Conservation (phyloP, 2,888 invertebrate genomes). For the Pyralis farinalis region DNA sequence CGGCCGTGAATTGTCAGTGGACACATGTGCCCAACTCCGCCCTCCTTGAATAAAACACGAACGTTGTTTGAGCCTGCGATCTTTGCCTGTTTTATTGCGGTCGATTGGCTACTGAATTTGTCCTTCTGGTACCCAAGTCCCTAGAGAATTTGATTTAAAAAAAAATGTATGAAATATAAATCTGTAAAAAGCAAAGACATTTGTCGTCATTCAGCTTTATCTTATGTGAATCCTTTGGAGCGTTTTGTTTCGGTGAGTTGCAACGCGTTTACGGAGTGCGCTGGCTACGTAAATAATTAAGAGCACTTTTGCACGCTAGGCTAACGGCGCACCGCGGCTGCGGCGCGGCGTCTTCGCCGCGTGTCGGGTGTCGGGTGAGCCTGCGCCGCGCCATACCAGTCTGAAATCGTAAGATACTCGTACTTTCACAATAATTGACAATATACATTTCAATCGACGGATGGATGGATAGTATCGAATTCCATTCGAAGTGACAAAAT, state of each 20-base stretch:
- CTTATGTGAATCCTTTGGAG: constrained; percentile 17
- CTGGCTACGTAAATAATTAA: constrained; percentile 67
- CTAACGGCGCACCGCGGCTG: constrained; percentile 15
- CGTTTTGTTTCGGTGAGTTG: constrained; percentile 32
- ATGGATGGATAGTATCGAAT: too few species aligned
- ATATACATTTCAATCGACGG: too few species aligned
- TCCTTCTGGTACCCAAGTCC: constrained; percentile 29
- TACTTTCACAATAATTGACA: too few species aligned
- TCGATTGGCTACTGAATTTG: constrained; percentile 54
- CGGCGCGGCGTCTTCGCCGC: background rate
- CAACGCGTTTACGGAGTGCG: constrained; percentile 45
- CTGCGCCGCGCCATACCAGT: too few species aligned
- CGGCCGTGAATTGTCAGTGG: constrained; percentile 50
- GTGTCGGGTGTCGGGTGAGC: too few species aligned
- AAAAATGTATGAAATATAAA: constrained; percentile 20
- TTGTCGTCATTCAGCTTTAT: constrained; percentile 7
- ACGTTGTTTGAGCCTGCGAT: constrained; percentile 50
- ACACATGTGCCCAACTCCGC: constrained; percentile 55
- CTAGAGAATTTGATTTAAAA: constrained; percentile 33
- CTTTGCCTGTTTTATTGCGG: constrained; percentile 60
- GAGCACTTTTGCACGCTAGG: constrained; percentile 53
- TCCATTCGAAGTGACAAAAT: too few species aligned
- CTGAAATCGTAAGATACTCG: too few species aligned
- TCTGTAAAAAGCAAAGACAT: too few species aligned
- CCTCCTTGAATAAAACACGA: constrained; percentile 66